Conservation (phyloP, 1,140 invertebrate genomes). For the Heliconius hewitsoni region DNA sequence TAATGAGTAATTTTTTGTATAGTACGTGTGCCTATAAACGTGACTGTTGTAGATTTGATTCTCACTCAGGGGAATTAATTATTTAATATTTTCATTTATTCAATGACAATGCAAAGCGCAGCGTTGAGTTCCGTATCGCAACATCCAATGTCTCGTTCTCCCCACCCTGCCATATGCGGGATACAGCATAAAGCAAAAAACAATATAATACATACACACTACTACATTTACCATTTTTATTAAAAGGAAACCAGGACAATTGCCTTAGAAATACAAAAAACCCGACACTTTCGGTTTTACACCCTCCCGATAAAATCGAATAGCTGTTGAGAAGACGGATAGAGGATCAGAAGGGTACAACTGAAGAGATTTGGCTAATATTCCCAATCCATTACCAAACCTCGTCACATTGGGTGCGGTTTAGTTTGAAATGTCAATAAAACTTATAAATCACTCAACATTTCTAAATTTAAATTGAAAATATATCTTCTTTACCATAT, state of each 20-base stretch:
- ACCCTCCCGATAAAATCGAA: conserved; percentile 43
- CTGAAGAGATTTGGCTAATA: conserved; percentile 72
- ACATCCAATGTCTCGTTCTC: no score
- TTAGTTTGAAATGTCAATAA: conserved; percentile 6
- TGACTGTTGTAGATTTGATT: no score
- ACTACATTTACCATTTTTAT: neutral
- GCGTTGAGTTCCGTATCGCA: no score
- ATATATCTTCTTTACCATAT: neutral
- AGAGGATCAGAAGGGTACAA: conserved; percentile 54
- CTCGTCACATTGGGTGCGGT: neutral
- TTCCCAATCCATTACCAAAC: conserved; percentile 73
- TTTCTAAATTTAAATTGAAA: neutral
- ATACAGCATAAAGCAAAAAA: no score
- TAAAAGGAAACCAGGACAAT: neutral
- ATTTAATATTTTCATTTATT: no score
- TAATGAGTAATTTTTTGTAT: no score
- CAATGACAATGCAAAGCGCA: no score
- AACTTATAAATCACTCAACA: neutral
- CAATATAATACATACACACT: neutral
- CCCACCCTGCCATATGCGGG: no score
- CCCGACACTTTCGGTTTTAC: conserved; percentile 49
- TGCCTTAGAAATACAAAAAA: conserved; percentile 12
- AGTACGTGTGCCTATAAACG: no score
- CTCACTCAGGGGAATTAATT: no score
- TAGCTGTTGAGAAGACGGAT: conserved; percentile 68